A percentile compares a stretch with the other conserved stretches of the same genome.
Conservation (phyloP, 2,888 invertebrate species). For the Lasioglossum oenotherae region DNA sequence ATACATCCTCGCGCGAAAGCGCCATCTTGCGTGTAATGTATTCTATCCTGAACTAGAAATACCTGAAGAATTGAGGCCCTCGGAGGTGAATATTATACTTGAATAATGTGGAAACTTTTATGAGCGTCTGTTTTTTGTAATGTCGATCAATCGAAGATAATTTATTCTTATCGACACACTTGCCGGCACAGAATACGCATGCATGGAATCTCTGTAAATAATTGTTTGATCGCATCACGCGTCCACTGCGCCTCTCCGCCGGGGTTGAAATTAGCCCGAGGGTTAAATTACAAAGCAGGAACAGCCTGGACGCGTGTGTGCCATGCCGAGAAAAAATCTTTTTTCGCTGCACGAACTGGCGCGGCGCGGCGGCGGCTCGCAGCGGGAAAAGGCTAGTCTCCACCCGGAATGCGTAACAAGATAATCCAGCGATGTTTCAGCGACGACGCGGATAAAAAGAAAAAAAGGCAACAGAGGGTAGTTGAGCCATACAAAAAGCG, state of each 20-base stretch:
- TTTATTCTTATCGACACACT: background rate
- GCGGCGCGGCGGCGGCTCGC: background rate
- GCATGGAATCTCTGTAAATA: background rate
- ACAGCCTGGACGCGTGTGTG: background rate
- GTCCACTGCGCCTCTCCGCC: background rate
- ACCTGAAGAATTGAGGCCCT: background rate
- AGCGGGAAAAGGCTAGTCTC: background rate
- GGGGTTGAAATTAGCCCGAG: background rate
- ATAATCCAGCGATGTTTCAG: background rate
- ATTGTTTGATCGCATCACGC: background rate
- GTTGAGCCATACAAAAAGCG: background rate
- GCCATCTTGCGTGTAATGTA: background rate
- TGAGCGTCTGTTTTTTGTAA: background rate
- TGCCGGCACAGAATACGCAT: background rate
- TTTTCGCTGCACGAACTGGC: background rate
- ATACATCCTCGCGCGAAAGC: background rate
- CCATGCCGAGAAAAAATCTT: background rate
- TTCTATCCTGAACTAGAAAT: background rate
- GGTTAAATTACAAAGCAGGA: background rate
- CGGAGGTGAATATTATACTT: background rate
- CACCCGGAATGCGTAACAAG: background rate
- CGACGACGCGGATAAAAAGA: background rate
- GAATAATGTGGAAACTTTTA: background rate
- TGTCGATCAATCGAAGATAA: background rate
- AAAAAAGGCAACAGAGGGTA: background rate